Evolutionary conservation across 2,113 vertebrate species (phyloP), one percentile per base, ranked within the genome.

Genomic region (Poeciliopsis occidentalis): DNA sequence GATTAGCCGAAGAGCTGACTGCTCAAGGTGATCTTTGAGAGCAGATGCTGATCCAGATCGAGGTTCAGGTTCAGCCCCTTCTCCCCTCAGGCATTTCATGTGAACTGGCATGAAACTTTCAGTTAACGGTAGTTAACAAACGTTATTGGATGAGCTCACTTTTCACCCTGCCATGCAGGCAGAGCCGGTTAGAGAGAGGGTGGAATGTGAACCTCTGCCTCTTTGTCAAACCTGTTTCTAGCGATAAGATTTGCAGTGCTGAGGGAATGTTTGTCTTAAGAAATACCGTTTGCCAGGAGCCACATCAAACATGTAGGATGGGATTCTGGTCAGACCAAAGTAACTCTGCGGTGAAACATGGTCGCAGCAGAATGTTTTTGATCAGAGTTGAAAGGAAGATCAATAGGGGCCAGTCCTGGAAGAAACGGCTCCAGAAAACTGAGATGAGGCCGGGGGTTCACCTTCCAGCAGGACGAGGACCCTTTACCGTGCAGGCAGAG

Each of bases 181-280:
- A 64, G 84, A 85, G 78, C 89, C 75, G 80, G 92, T 89, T 82
- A 44, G 44, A 57, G 17, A 78, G 64, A 29, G 32, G 30, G 19
- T 63, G 60, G 60, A 80, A 82, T 67, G 71, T 31, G 54, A 27
- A 51, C 26, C 39, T 27, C 15, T 60, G 51, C 30, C 41, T 65
- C 22, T 37, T 17, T 3, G 75, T 10, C 34, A 70, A 82, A 83
- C 83, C 71, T 60, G 75, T 77, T 88, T 79, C 27, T 4, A 54
- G 8, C 8, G n/a, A 27, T 34, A 27, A 13, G 60, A 27, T 26
- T 5, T 34, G 10, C 3, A 11, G 24, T 8, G 7, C 10, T 37
- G 47, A 22, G 19, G 51, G 17, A 54, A 8, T 54, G 17, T 3
- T 54, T 19, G 24, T 8, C 17, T 22, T 22, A 8, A 8, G 17